phyloP scores from a whole-genome alignment of 2,113 vertebrate species.

The Centropus unirufus region DNA sequence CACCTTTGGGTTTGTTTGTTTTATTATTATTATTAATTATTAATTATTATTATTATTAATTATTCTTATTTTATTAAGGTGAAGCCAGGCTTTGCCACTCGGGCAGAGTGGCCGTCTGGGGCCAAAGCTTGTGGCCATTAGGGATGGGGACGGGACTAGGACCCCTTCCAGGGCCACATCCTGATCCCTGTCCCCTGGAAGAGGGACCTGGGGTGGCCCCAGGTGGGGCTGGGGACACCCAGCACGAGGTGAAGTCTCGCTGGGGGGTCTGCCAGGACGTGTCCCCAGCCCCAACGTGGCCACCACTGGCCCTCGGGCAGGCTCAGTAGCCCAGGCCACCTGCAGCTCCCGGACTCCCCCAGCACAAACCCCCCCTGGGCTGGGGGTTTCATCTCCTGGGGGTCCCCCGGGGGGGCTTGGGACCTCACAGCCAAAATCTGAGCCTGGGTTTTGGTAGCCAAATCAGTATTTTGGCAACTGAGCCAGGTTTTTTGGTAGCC shows the following conservation, averaged over 20 bases:
- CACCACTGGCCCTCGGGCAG: background rate
- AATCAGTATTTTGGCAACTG: no score
- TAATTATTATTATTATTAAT: slow-evolving; percentile 38
- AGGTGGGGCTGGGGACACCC: background rate
- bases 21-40: slow-evolving; percentile 43
- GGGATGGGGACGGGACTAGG: background rate
- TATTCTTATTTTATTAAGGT: slow-evolving; percentile 62
- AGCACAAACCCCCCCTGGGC: background rate
- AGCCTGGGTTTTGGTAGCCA: no score
- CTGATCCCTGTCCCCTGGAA: background rate
- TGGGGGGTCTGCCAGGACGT: background rate
- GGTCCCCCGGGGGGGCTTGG: background rate
- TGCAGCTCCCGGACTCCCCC: background rate
- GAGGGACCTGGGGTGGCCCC: background rate
- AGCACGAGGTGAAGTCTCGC: slow-evolving; percentile 30
- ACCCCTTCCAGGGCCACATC: background rate
- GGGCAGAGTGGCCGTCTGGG: background rate
- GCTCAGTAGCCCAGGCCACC: slow-evolving; percentile 8
- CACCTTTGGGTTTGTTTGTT: background rate
- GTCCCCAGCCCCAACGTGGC: background rate
- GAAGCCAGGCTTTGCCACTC: slow-evolving; percentile 50
- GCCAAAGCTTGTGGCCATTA: background rate
- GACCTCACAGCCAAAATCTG: background rate
- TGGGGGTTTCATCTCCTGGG: background rate
- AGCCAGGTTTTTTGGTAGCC: no score